Base-by-base conservation (phyloP, 2,888 invertebrate species). In the Drosophila silvestris region DNA sequence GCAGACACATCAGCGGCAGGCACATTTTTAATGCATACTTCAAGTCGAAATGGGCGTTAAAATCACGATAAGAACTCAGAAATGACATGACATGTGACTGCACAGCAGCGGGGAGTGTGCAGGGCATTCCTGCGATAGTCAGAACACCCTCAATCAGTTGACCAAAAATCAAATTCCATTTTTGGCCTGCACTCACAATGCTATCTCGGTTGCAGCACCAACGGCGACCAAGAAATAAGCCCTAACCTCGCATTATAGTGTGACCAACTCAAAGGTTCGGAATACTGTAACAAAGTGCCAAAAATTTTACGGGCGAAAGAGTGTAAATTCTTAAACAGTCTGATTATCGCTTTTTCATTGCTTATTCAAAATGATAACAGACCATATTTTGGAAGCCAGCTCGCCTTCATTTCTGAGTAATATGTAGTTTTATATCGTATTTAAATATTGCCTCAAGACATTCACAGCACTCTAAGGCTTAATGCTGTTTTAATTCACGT, bases 11-110 rank as follows among this genome's bases (percentile, higher is more conserved):
- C 87, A 84, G 72, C 68, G 54, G 16, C 79, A 79, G 82, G 64
- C 87, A 73, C 73, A 86, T 80, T 85, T 86, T 84, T 89, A 85
- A 85, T 89, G 85, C 82, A 80, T 74, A 86, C 85, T 85, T 78
- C 86, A 77, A 89, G 79, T 75, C 77, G 54, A 77, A 60, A 74
- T 74, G 83, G 79, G 85, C 88, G 83, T 81, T 68, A 67, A 81
- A 85, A 85, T 85, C 89, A 67, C 70, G 89, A 85, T 85, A 86
- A 75, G 56, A 70, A 78, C 75, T 63, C 70, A 81, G 79, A 81
- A 72, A 77, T 85, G 85, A 79, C 77, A 79, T 61, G 71, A 75
- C 75, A 75, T 72, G 72, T 69, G 79, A 28, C 47, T 35, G 39
- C 44, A 44, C 47, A 52, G 37, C 47, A n/a, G 22, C 6, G 41